Base-by-base conservation (phyloP, 2,888 invertebrate genomes). In the Seira musarum region DNA sequence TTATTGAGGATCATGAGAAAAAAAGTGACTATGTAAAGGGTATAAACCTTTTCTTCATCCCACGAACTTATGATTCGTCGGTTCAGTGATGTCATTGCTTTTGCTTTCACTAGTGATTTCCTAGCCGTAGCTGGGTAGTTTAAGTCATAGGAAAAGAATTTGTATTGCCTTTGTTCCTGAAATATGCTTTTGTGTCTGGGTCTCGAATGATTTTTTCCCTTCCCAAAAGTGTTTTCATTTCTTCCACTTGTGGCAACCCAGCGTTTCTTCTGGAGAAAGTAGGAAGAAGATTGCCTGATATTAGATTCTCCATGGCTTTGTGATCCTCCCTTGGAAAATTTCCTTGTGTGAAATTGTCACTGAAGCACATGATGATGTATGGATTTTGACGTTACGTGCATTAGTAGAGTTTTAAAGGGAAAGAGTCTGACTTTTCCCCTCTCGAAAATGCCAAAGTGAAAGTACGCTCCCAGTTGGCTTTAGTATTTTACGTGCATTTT, bases 181-280 rank as follows among this genome's bases (percentile, higher is more conserved):
- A 30, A 30, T 30, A 30, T 30, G 30, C 30, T 30, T 30, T 30
- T 53, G 53, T 2, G 13, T 3, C 2, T 2, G 53, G 53, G 17
- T 53, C 17, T 2, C 17, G 15, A 17, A 53, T 17, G 15, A 17
- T 15, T 53, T 17, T 15, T 15, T 53, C 3, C 2, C 13, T 15
- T 53, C 3, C 2, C 13, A 17, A 6, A 57, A 69, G 68, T 69
- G 68, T 69, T 69, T 69, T 66, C 65, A n/a, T 66, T 25, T 69
- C 53, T 30, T 30, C 30, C 30, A 30, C 30, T 30, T 30, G 30
- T 30, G 30, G 30, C 30, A 30, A 8, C 8, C 30, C 22, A 21
- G 61, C 61, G 19, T 15, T 30, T 66, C 25, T 24, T 40, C 35
- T 66, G 35, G 15, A 8, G 6, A 66, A 3, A 40, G 17, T 35